A percentile compares a stretch with the other conserved stretches of the same genome.
phyloP scores from a whole-genome alignment of 2,888 invertebrate species.

The Caenorhabditis sp. region DNA sequence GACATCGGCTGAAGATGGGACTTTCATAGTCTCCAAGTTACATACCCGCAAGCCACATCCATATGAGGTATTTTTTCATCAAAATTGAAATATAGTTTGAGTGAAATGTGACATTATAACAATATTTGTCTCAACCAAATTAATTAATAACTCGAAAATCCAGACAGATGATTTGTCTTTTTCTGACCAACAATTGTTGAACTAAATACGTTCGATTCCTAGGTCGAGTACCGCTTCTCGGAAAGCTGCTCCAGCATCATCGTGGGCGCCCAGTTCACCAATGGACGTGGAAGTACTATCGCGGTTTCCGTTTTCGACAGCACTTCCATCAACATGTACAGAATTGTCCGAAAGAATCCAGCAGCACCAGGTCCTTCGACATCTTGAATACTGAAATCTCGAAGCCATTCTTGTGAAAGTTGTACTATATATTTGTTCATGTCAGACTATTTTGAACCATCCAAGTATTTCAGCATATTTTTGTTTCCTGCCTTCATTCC shows the following conservation, averaged over 20 bases:
- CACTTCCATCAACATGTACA: conserved; percentile 18
- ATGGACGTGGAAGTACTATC: conserved; percentile 75
- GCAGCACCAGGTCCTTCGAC: no score
- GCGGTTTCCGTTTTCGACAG: conserved; percentile 49
- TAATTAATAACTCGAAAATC: no score
- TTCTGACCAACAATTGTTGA: no score
- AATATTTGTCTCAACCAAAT: no score
- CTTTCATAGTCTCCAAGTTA: conserved; percentile 80
- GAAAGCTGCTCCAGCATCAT: conserved; percentile 70
- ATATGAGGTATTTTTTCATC: no score
- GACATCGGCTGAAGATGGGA: conserved; percentile 78
- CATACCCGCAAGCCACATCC: conserved; percentile 82
- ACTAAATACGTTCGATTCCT: conserved; percentile 10
- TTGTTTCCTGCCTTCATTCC: not conserved
- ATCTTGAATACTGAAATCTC: not conserved
- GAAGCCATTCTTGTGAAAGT: no score
- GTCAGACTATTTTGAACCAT: no score
- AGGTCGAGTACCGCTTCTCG: conserved; percentile 80
- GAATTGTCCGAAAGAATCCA: conserved; percentile 32
- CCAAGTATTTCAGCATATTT: no score
- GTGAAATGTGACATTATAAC: no score
- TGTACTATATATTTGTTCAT: no score
- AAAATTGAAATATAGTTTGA: no score
- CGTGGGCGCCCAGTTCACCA: conserved; percentile 80
- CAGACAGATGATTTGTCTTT: no score